Conservation (phyloP, 2,888 invertebrate genomes). For the Fragum whitleyi region DNA sequence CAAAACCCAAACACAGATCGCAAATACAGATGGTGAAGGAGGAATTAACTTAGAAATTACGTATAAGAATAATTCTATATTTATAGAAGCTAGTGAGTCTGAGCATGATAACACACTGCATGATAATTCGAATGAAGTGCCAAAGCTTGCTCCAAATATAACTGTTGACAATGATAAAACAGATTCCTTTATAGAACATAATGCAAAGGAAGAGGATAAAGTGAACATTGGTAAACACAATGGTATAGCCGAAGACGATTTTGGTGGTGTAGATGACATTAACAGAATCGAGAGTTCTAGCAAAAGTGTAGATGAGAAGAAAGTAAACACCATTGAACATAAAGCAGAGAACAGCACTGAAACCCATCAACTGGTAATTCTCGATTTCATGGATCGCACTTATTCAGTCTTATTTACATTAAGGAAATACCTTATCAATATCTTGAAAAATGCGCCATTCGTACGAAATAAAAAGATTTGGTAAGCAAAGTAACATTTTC, state of each 20-base stretch:
- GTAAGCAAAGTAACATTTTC: too few relatives aligned
- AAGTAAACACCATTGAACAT: constrained; percentile 1
- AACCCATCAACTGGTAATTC: not conserved
- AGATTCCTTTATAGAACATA: constrained; percentile 22
- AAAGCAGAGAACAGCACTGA: constrained; percentile 8
- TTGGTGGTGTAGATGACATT: constrained; percentile 9
- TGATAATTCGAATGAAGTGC: not conserved
- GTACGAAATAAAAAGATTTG: too few relatives aligned
- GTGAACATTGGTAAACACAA: constrained; percentile 9
- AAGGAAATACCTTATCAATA: too few relatives aligned
- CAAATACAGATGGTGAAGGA: not conserved
- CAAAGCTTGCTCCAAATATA: not conserved
- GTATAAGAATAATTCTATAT: constrained; percentile 2
- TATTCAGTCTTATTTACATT: too few relatives aligned
- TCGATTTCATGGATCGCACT: too few relatives aligned
- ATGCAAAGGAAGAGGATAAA: not conserved
- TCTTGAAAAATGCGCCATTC: too few relatives aligned
- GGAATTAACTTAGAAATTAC: not conserved
- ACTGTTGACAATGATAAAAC: not conserved
- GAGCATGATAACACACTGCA: not conserved
- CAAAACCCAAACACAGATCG: constrained; percentile 8
- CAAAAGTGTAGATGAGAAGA: not conserved
- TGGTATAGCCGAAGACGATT: constrained; percentile 37
- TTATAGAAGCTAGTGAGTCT: not conserved
- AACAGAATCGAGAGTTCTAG: not conserved